A percentile compares a stretch with the other conserved stretches of the same genome.
Evolutionary conservation across 2,113 vertebrate genomes (phyloP).

Genomic region (Phyllostomus discolor): DNA sequence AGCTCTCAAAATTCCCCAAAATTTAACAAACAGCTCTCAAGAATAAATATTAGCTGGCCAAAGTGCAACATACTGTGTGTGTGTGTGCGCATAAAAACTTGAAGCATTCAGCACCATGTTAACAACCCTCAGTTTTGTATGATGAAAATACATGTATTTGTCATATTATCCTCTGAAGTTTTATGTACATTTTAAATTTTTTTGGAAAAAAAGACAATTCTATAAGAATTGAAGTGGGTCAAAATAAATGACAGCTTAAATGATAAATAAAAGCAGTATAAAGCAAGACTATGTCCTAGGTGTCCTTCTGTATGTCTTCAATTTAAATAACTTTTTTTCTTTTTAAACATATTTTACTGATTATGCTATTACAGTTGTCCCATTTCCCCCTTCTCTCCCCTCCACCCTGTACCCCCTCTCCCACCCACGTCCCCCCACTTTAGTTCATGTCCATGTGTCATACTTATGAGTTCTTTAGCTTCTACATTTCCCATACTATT

Average conservation of each 20-base stretch:
- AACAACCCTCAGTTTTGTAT: neutral
- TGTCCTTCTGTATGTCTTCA: neutral
- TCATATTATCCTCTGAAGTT: conserved; percentile 21
- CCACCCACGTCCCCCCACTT: too few relatives aligned
- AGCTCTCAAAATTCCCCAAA: neutral
- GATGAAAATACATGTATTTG: neutral
- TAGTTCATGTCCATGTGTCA: too few relatives aligned
- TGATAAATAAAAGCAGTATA: neutral
- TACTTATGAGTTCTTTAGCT: too few relatives aligned
- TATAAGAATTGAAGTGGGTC: conserved; percentile 1
- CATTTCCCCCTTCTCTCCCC: too few relatives aligned
- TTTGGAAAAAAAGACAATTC: neutral
- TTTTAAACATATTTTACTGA: too few relatives aligned
- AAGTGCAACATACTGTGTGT: neutral
- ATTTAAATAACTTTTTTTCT: conserved; percentile 19
- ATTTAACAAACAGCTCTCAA: neutral
- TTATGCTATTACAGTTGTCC: too few relatives aligned
- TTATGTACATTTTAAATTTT: neutral
- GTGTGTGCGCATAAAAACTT: too few relatives aligned
- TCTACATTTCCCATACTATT: too few relatives aligned
- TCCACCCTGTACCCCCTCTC: too few relatives aligned
- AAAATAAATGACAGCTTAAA: conserved; percentile 28
- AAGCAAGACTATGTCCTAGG: neutral
- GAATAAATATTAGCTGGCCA: neutral
- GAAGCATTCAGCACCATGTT: neutral